Evolutionary conservation across 1,140 invertebrate genomes (phyloP), one percentile per base, ranked within the genome.

Genomic region (Dendrolimus punctatus): DNA sequence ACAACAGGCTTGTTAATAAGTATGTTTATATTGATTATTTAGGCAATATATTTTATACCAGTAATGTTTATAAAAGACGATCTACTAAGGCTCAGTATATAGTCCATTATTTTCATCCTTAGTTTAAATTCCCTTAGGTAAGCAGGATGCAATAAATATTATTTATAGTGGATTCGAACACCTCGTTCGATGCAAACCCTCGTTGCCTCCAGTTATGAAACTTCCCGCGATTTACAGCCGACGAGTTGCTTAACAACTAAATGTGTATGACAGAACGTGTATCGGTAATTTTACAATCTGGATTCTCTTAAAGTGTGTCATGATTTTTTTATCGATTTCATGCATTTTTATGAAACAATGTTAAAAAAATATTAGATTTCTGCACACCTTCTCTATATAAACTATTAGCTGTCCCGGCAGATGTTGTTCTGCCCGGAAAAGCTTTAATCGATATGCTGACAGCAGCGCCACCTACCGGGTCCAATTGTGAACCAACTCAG

Each of bases 121-220:
- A 57, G 64, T 58, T 57, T 46, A 55, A 60, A 65, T 57, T 70
- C 60, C 57, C 58, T 38, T 42, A 45, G 53, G 53, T 65, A 62
- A 39, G 60, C 55, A 54, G 45, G 46, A 54, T 58, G 62, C 56
- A 62, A 56, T 73, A 73, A 73, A 73, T 68, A 73, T 67, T 65
- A 67, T 66, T 73, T 64, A 73, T 68, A 69, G 54, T 58, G 57
- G 55, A 67, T 55, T 60, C 55, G 67, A 65, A 63, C 67, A 74
- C 67, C 61, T 74, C 60, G 68, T 68, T 72, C 60, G 66, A 58
- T 55, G 58, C 55, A 8, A 6, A 10, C 57, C 47, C 49, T 55
- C 48, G 49, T 53, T 52, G 49, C 48, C 64, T 58, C 48, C 53
- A 72, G 66, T 68, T 70, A 68, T 67, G 62, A 66, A 73, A 71